Evolutionary conservation across 2,113 vertebrate species (phyloP).

Genomic region (Oncorhynchus gorbuscha): DNA sequence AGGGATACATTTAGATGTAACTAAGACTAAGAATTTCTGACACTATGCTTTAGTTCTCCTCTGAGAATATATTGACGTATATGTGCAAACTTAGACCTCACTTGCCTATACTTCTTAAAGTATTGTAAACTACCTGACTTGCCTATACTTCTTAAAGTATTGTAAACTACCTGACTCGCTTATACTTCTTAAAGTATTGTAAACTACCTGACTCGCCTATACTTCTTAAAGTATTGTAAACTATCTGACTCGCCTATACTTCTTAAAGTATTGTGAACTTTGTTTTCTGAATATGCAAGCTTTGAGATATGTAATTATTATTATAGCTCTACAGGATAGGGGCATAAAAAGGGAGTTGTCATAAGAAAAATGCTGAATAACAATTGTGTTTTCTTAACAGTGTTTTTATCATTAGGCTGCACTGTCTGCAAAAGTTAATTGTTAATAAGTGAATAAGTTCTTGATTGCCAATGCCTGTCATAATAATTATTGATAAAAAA

Average conservation of each 20-base stretch:
- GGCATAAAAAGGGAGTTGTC: neutral
- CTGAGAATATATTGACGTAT: neutral
- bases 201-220: neutral
- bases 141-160: too few species aligned
- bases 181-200: neutral
- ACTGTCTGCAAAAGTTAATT: neutral
- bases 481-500: neutral
- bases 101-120: neutral
- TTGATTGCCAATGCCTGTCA: neutral
- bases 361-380: neutral
- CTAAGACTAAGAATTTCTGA: slow-evolving; percentile 17
- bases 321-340: neutral
- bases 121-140: too few species aligned
- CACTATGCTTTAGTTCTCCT: neutral
- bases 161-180: too few species aligned
- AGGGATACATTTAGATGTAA: slow-evolving; percentile 46
- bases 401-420: neutral
- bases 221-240: too few species aligned
- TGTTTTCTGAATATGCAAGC: neutral
- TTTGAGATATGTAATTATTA: neutral
- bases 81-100: neutral
- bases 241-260: too few species aligned
- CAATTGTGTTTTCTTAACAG: too few species aligned
- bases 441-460: neutral
- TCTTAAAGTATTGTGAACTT: neutral